Evolutionary conservation across 2,888 invertebrate species (phyloP).

Genomic region (Adelognathus sp.): DNA sequence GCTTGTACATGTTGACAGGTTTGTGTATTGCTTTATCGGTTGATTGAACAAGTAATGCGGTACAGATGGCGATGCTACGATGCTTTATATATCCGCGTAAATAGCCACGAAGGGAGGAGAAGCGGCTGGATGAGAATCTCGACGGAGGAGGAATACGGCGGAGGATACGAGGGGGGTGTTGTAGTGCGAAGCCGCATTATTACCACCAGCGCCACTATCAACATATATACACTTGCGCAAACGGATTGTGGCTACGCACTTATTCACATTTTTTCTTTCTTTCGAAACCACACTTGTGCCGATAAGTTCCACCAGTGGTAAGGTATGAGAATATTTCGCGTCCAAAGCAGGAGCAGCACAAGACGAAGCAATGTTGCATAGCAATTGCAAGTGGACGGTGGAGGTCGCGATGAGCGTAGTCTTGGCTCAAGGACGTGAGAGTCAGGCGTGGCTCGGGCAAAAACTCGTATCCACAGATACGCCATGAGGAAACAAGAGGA

Average conservation of each 20-base stretch:
- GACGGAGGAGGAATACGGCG: constrained; percentile 2
- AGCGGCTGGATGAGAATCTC: background rate
- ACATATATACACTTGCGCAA: background rate
- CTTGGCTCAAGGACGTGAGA: constrained; percentile 56
- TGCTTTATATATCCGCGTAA: constrained; percentile 53
- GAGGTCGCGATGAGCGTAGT: constrained; percentile 41
- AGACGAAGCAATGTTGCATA: constrained; percentile 34
- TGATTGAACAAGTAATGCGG: constrained; percentile 51
- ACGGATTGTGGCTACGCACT: constrained; percentile 1
- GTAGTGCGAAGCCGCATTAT: background rate
- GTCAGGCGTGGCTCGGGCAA: constrained; percentile 57
- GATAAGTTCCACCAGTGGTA: constrained; percentile 11
- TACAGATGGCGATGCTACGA: constrained; percentile 12
- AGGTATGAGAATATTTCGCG: constrained; percentile 49
- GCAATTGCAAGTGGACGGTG: constrained; percentile 19
- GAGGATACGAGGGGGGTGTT: background rate
- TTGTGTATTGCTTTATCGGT: constrained; percentile 48
- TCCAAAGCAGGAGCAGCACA: background rate
- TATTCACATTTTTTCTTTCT: constrained; percentile 47
- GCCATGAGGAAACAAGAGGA: background rate
- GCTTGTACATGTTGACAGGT: constrained; percentile 79
- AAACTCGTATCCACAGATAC: background rate
- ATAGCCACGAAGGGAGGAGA: constrained; percentile 40
- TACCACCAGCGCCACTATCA: too few relatives aligned
- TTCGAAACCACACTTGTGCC: constrained; percentile 34